Conservation (phyloP, 1,140 invertebrate species). For the Trachymyrmex cornetzi region DNA sequence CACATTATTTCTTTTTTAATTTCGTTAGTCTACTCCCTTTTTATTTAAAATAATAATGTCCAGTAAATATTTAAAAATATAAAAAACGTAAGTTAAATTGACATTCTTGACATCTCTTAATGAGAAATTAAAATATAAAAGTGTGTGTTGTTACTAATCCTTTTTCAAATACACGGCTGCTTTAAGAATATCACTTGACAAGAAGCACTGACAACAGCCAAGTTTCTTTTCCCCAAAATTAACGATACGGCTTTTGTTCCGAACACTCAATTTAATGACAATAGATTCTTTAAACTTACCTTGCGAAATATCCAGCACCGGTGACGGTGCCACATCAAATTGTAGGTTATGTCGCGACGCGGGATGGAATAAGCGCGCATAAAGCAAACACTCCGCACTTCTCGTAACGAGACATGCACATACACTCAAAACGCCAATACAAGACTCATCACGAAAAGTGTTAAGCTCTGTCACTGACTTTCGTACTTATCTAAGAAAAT, state of each 20-base stretch:
- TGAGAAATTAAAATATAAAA: not conserved
- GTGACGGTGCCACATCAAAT: not conserved
- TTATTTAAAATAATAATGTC: conserved; percentile 2
- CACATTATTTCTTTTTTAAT: not conserved
- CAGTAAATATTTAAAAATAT: not conserved
- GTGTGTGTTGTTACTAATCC: not conserved
- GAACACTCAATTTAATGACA: not conserved
- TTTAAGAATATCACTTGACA: not conserved
- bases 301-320: not conserved
- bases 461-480: conserved; percentile 10
- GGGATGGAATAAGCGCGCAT: not conserved
- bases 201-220: too few relatives aligned
- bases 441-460: not conserved
- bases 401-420: not conserved
- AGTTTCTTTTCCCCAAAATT: not conserved
- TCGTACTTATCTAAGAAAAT: not conserved
- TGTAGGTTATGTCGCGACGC: conserved; percentile 35
- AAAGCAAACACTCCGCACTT: not conserved
- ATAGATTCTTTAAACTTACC: not conserved
- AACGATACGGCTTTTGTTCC: not conserved
- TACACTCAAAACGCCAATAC: not conserved
- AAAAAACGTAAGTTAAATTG: not conserved
- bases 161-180: not conserved
- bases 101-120: not conserved
- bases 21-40: not conserved